These are phyloP conservation scores for Drosophila pruinosa DNA, from an alignment of 1,140 invertebrate genomes.

Conservation along the genomic window DNA sequence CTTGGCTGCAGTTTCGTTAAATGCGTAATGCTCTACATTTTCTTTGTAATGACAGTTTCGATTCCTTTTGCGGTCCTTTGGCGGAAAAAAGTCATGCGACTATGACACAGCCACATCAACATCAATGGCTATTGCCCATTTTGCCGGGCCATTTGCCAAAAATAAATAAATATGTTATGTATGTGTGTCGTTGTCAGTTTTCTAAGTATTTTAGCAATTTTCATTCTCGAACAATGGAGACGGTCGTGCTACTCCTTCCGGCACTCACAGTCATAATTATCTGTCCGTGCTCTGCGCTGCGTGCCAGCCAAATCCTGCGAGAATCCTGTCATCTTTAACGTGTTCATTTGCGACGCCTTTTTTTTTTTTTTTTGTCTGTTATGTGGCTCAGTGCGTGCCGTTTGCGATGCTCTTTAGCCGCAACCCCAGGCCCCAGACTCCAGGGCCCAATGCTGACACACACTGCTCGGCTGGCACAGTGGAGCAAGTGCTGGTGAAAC, in stretches of 20 bases:
- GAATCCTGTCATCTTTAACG: slow-evolving; percentile 70
- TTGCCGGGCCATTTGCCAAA: not conserved
- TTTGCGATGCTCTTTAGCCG: not conserved
- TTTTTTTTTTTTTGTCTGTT: too few species aligned
- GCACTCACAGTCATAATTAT: slow-evolving; percentile 16
- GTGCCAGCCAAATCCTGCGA: slow-evolving; percentile 23
- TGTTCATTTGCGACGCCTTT: slow-evolving; percentile 66
- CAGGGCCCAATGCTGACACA: not conserved
- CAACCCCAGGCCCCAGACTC: not conserved
- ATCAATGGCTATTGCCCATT: not conserved
- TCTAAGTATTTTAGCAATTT: slow-evolving; percentile 3
- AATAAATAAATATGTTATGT: not conserved
- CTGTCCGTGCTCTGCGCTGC: not conserved
- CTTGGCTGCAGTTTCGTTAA: not conserved
- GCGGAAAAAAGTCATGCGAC: not conserved
- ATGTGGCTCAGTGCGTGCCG: slow-evolving; percentile 27
- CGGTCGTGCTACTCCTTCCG: not conserved
- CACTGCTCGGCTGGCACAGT: too few species aligned
- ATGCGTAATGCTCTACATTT: not conserved
- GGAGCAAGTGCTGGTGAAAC: not conserved
- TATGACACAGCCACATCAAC: not conserved
- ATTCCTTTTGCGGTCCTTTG: not conserved
- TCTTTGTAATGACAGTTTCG: not conserved
- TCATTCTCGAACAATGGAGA: not conserved
- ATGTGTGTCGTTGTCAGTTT: not conserved